These are phyloP conservation scores for Oncorhynchus clarkii DNA, from an alignment of 2,113 vertebrate species.

Conservation along the genomic window DNA sequence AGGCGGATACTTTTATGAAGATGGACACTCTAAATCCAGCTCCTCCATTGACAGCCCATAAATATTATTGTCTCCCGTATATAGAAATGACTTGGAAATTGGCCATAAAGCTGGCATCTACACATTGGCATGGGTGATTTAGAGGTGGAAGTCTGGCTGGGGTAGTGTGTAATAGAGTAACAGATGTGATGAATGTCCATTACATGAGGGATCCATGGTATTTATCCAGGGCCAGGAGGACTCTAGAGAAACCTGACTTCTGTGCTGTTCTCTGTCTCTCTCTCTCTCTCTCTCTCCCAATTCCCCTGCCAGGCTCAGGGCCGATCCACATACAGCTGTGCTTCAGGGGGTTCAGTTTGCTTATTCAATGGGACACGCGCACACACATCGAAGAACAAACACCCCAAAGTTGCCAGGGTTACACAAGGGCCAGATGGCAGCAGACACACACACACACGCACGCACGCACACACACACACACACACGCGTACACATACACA, in stretches of 20 bases:
- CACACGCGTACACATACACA: too few species aligned
- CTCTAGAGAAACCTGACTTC: background rate
- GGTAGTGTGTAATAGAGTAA: conserved; percentile 48
- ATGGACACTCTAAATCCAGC: conserved; percentile 61
- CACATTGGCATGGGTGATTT: conserved; percentile 52
- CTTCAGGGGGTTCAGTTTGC: conserved; percentile 60
- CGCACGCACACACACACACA: conserved; percentile 2
- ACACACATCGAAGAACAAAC: background rate
- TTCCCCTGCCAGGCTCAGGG: conserved; percentile 45
- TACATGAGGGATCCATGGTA: conserved; percentile 42
- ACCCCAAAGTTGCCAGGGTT: conserved; percentile 51
- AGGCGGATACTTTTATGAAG: conserved; percentile 63
- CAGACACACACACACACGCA: conserved; percentile 24
- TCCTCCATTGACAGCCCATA: conserved; percentile 57
- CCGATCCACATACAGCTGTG: conserved; percentile 65
- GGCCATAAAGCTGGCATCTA: conserved; percentile 50
- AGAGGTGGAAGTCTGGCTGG: conserved; percentile 40
- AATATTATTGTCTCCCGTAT: conserved; percentile 62
- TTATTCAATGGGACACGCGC: conserved; percentile 50
- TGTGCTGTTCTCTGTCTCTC: conserved; percentile 17
- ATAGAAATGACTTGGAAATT: conserved; percentile 63
- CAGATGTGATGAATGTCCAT: conserved; percentile 64
- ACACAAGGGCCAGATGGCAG: conserved; percentile 59
- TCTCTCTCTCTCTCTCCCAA: too few species aligned
- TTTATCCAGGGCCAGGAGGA: background rate